Conservation (phyloP, 1,140 invertebrate species). For the Orchesella cincta region DNA sequence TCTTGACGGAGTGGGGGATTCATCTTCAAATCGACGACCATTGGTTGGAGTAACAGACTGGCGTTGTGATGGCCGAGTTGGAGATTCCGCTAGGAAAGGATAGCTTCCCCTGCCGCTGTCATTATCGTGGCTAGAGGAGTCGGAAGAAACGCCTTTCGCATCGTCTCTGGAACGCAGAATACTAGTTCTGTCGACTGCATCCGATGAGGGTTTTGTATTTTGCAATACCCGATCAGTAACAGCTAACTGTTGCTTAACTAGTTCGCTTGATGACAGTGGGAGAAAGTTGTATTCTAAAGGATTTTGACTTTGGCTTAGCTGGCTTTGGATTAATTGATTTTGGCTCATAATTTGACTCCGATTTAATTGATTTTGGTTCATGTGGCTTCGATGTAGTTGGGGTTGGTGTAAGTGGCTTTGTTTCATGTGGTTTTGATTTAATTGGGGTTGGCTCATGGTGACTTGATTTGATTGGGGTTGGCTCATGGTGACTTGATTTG, state of each 20-base stretch:
- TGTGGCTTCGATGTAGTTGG: background rate
- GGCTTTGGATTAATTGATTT: background rate
- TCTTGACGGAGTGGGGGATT: no score
- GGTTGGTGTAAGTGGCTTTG: background rate
- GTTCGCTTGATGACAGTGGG: slow-evolving; percentile 1
- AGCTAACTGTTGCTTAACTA: background rate
- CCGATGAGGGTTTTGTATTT: background rate
- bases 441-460: no score
- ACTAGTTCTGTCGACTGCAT: background rate
- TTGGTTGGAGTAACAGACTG: no score
- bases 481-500: no score
- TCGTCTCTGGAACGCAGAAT: background rate
- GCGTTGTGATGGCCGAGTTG: no score
- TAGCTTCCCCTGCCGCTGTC: slow-evolving; percentile 13
- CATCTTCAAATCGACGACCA: no score
- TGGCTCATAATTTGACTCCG: no score
- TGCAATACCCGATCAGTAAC: background rate
- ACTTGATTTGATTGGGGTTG: no score
- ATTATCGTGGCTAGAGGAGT: slow-evolving; percentile 20
- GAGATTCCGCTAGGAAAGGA: no score
- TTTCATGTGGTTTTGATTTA: background rate
- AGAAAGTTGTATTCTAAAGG: background rate
- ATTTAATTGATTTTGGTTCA: no score
- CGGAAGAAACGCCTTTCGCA: background rate
- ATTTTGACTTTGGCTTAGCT: background rate